phyloP scores from a whole-genome alignment of 2,797 vertebrate genomes.

The Tangara arthus region DNA sequence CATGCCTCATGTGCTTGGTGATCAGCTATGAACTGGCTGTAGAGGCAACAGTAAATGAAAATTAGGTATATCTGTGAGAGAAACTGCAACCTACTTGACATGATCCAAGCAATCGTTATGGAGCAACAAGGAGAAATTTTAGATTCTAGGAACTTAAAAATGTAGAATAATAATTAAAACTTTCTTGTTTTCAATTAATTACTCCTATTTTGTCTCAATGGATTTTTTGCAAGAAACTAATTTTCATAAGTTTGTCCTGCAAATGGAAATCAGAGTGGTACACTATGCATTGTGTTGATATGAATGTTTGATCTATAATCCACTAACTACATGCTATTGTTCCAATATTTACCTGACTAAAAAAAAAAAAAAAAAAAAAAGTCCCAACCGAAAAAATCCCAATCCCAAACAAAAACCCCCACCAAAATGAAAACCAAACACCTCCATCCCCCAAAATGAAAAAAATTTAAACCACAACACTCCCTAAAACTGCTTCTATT shows the following conservation, averaged over 20 bases:
- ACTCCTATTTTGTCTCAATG: neutral
- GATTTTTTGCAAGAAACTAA: neutral
- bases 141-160: neutral
- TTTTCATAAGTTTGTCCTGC: neutral
- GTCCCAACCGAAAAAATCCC: neutral
- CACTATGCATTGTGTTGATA: neutral
- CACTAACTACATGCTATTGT: neutral
- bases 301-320: neutral
- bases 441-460: fast-evolving
- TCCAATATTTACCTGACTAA: neutral
- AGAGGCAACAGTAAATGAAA: neutral
- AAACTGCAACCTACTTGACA: neutral
- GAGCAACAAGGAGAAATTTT: neutral
- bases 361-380: neutral
- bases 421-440: neutral
- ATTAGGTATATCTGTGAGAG: neutral
- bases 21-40: neutral
- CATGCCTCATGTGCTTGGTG: neutral
- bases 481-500: neutral
- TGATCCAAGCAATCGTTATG: neutral
- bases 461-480: neutral
- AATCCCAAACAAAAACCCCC: fast-evolving
- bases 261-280: neutral
- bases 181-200: neutral
- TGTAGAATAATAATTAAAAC: neutral